Conservation (phyloP, 2,113 vertebrate genomes). For the Thymallus thymallus region DNA sequence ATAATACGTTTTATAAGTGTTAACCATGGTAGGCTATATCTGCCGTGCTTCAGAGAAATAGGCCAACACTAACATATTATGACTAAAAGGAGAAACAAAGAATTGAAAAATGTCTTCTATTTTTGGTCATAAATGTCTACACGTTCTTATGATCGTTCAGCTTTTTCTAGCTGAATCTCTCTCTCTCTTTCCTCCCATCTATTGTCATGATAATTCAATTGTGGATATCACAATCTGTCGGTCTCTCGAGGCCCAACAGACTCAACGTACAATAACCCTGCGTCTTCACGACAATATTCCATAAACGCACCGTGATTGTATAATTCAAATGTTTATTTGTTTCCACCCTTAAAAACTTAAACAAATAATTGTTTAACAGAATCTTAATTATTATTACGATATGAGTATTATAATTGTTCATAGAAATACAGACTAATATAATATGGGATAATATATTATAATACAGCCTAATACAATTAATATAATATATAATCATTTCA, state of each 20-base stretch:
- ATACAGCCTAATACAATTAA: not conserved
- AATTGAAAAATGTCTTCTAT: too few relatives aligned
- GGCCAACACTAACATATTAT: too few relatives aligned
- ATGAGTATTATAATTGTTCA: too few relatives aligned
- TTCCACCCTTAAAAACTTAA: too few relatives aligned
- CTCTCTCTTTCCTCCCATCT: conserved; percentile 45
- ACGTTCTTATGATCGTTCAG: not conserved
- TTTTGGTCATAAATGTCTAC: too few relatives aligned
- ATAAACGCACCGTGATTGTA: not conserved
- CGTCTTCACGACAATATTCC: not conserved
- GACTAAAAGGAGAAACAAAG: too few relatives aligned
- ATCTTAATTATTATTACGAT: too few relatives aligned
- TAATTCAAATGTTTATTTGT: too few relatives aligned
- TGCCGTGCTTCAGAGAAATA: too few relatives aligned
- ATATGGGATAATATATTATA: not conserved
- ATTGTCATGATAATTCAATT: conserved; percentile 77
- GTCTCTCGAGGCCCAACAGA: conserved; percentile 45
- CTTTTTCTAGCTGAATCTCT: not conserved
- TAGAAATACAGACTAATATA: not conserved
- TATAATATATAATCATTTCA: not conserved
- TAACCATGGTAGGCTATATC: too few relatives aligned
- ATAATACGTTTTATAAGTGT: too few relatives aligned
- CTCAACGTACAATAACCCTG: conserved; percentile 13
- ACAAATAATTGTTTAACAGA: too few relatives aligned
- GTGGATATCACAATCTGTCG: conserved; percentile 73